A percentile compares a stretch with the other conserved stretches of the same genome.
These are phyloP conservation scores for Poeciliopsis occidentalis DNA, from an alignment of 2,113 vertebrate species.

Conservation along the genomic window DNA sequence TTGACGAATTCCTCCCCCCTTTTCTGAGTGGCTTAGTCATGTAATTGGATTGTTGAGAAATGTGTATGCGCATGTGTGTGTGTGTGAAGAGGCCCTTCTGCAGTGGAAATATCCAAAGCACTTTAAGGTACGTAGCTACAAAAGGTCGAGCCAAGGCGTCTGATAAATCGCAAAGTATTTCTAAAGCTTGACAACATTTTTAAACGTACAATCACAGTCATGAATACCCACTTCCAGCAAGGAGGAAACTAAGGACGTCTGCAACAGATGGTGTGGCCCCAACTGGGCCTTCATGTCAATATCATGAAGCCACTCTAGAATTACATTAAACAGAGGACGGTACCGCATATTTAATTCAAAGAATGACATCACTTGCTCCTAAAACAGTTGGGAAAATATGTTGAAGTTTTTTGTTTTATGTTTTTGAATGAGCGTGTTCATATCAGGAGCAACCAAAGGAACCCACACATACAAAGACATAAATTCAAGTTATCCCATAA, in stretches of 20 bases:
- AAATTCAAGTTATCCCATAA: no score
- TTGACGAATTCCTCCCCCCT: slow-evolving; percentile 56
- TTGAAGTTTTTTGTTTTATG: background rate
- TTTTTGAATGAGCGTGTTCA: background rate
- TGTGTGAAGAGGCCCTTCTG: background rate
- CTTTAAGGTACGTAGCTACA: background rate
- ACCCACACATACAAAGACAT: background rate
- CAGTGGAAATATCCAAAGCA: background rate
- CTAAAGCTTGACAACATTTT: no score
- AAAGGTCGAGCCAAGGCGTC: background rate
- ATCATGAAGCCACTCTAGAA: slow-evolving; percentile 5
- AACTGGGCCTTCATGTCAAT: background rate
- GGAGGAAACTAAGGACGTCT: slow-evolving; percentile 6
- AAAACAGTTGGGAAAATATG: background rate
- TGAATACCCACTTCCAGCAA: background rate
- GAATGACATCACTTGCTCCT: background rate
- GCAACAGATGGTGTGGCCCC: background rate
- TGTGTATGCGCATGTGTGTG: background rate
- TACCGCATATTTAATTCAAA: background rate
- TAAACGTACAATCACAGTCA: background rate
- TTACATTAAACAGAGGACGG: background rate
- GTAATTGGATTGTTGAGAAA: slow-evolving; percentile 15
- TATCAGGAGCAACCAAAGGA: background rate
- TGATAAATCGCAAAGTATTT: slow-evolving; percentile 1
- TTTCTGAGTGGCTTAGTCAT: slow-evolving; percentile 46